Percentiles rank a stretch among this genome's conserved stretches.
Conservation (phyloP, 2,797 vertebrate genomes). For the Esox masquinongy region DNA sequence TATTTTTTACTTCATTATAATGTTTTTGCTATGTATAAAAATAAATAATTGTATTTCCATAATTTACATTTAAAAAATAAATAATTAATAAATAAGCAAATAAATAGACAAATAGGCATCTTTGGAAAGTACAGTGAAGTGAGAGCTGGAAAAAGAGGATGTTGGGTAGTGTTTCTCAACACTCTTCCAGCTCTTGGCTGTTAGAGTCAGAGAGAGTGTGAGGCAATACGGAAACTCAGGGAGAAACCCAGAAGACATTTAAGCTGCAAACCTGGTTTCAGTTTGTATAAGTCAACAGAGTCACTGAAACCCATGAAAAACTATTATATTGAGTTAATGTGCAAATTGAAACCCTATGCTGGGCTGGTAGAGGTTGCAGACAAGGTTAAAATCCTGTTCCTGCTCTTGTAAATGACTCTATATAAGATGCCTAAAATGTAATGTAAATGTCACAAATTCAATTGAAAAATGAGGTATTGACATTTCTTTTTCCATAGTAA, state of each 20-base stretch:
- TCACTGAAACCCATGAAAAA: not conserved
- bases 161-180: constrained; percentile 30
- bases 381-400: too few species aligned
- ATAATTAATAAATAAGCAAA: constrained; percentile 59
- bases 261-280: constrained; percentile 12
- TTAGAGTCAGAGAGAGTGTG: constrained; percentile 26
- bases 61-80: constrained; percentile 21
- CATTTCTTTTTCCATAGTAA: constrained; percentile 5
- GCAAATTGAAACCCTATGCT: too few species aligned
- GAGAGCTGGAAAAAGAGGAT: constrained; percentile 53
- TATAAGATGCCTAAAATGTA: too few species aligned
- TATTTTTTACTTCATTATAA: constrained; percentile 55
- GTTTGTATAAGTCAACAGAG: not conserved
- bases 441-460: not conserved
- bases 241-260: constrained; percentile 63
- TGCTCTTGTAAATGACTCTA: too few species aligned
- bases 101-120: constrained; percentile 48
- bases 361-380: too few species aligned
- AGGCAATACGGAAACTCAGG: constrained; percentile 63
- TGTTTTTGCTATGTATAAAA: constrained; percentile 42
- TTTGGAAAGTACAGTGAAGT: constrained; percentile 68
- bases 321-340: not conserved
- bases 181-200: constrained; percentile 28
- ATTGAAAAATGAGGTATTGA: not conserved
- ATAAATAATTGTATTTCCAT: constrained; percentile 26